Evolutionary conservation across 2,797 vertebrate genomes (phyloP).

Genomic region (Onychomys arenicola): DNA sequence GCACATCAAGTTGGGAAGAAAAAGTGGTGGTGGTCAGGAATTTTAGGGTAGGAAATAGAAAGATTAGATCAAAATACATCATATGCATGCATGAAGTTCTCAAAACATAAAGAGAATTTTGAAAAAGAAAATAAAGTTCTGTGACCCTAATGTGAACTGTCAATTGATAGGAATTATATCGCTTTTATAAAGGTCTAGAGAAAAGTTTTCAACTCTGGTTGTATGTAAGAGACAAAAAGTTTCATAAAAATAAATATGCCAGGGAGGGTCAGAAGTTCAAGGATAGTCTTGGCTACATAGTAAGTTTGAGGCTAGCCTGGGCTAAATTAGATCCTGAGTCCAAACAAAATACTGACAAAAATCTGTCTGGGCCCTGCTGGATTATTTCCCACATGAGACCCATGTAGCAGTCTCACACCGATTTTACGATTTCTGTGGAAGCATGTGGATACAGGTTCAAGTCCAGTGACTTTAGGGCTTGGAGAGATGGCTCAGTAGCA

Average conservation of each 20-base stretch:
- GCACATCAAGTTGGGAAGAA: neutral
- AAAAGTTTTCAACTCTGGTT: neutral
- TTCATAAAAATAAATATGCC: neutral
- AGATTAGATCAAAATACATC: neutral
- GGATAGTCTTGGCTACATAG: neutral
- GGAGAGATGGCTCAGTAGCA: neutral
- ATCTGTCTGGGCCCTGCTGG: neutral
- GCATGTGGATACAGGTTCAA: constrained; percentile 28
- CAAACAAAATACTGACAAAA: neutral
- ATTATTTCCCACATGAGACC: neutral
- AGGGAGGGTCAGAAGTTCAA: neutral
- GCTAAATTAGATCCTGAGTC: neutral
- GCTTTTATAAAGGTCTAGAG: neutral
- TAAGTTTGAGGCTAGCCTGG: neutral
- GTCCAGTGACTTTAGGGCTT: neutral
- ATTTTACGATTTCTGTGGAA: constrained; percentile 28
- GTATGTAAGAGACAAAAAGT: neutral
- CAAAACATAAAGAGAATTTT: neutral
- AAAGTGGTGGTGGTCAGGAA: neutral
- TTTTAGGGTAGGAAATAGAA: neutral
- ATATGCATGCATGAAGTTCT: neutral
- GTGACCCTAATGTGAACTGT: neutral
- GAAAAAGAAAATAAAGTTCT: neutral
- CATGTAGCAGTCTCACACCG: neutral
- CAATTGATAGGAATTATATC: neutral